Evolutionary conservation across 53 echinoderm and acorn worm species (phyloP).

Genomic region (Holothuria scabra): DNA sequence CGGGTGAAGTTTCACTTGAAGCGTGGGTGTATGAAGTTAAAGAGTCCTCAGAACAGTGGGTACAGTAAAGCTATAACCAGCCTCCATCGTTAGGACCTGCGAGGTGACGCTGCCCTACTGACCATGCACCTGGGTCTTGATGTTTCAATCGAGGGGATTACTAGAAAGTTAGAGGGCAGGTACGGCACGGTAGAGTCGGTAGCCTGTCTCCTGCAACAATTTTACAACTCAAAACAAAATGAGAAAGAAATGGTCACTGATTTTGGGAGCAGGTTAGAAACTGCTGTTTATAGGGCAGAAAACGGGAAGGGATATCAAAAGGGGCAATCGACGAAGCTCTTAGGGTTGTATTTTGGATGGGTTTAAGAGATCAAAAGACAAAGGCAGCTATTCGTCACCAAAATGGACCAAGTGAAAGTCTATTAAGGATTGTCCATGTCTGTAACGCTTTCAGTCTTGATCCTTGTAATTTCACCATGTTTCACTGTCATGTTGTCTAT

Average conservation of each 20-base stretch:
- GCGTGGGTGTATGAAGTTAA: neutral
- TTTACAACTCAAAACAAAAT: neutral
- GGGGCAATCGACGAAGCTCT: neutral
- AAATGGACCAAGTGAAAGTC: too few species aligned
- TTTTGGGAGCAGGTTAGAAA: conserved; percentile 6
- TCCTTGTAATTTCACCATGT: neutral
- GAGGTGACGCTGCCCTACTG: conserved; percentile 2
- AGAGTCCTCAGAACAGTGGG: neutral
- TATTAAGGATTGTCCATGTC: too few species aligned
- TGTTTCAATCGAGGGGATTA: neutral
- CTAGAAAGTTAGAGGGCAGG: neutral
- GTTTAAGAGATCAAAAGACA: too few species aligned
- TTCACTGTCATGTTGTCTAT: neutral
- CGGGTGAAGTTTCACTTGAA: neutral
- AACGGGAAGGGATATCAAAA: neutral
- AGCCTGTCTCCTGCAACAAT: conserved; percentile 35
- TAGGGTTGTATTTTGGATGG: conserved; percentile 5
- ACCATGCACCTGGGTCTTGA: neutral
- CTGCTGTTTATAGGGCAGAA: neutral
- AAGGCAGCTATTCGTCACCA: too few species aligned
- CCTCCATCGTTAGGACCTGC: neutral
- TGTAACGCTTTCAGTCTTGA: neutral
- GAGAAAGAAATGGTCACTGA: neutral
- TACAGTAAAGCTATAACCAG: too few species aligned
- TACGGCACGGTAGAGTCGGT: conserved; percentile 26